Conservation (phyloP, 2,797 vertebrate genomes). For the Bradypodion pumilum region DNA sequence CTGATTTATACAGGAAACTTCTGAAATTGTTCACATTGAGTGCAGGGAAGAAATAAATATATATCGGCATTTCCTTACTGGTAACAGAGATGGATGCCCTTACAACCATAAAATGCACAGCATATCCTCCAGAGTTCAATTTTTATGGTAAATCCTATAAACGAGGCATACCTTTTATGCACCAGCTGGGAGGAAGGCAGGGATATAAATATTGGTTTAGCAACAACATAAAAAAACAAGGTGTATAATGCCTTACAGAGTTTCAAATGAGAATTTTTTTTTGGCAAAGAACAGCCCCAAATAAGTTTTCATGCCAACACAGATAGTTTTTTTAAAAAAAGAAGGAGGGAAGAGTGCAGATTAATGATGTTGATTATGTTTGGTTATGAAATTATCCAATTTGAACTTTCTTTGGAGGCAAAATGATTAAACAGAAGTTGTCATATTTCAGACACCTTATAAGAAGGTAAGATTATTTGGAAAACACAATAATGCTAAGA, state of each 20-base stretch:
- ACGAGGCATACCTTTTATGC: too few relatives aligned
- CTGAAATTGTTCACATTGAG: too few relatives aligned
- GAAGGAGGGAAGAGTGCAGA: background rate
- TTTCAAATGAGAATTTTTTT: background rate
- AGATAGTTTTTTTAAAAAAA: background rate
- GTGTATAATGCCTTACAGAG: background rate
- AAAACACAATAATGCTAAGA: too few relatives aligned
- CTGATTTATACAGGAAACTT: too few relatives aligned
- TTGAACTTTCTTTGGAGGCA: too few relatives aligned
- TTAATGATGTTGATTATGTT: too few relatives aligned
- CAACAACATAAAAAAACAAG: background rate
- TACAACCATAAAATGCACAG: background rate
- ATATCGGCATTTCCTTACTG: too few relatives aligned
- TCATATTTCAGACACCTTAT: too few relatives aligned
- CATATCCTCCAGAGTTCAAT: background rate
- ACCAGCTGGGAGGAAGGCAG: background rate
- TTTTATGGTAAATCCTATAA: background rate
- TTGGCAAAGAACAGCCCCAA: background rate
- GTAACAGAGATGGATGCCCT: background rate
- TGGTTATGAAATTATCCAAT: too few relatives aligned
- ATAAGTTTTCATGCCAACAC: background rate
- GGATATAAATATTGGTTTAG: background rate
- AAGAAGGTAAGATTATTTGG: too few relatives aligned
- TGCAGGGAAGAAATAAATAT: too few relatives aligned
- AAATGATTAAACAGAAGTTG: too few relatives aligned